These are phyloP conservation scores for Temnothorax longispinosus DNA, from an alignment of 1,140 invertebrate genomes.

Conservation along the genomic window DNA sequence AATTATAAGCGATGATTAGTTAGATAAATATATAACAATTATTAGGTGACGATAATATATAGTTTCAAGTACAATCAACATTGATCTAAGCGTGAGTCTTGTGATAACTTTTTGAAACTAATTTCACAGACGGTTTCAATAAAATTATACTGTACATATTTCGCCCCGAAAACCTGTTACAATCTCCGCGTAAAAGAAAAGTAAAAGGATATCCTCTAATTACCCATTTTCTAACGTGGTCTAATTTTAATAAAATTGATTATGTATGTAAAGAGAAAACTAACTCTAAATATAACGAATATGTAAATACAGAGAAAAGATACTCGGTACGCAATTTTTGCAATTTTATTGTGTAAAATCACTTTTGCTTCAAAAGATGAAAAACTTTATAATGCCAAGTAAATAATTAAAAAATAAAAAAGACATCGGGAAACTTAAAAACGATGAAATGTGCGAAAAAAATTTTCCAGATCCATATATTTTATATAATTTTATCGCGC, in stretches of 20 bases:
- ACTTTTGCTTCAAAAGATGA: background rate
- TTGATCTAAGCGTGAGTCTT: background rate
- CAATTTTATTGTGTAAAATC: background rate
- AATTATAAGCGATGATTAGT: slow-evolving; percentile 11
- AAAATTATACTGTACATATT: slow-evolving; percentile 52
- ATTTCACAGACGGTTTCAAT: background rate
- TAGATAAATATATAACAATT: slow-evolving; percentile 33
- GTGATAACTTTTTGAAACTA: slow-evolving; percentile 35
- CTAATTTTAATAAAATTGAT: background rate
- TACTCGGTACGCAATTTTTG: background rate
- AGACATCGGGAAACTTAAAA: too few relatives aligned
- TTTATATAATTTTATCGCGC: background rate
- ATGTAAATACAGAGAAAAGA: background rate
- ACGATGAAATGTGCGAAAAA: background rate
- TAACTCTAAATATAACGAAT: background rate
- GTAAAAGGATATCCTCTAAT: background rate
- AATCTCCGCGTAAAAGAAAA: background rate
- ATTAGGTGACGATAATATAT: slow-evolving; percentile 34
- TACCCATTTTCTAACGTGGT: background rate
- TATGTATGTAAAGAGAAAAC: slow-evolving; percentile 1
- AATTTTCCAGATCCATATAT: background rate
- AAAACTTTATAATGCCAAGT: background rate
- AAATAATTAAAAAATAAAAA: background rate
- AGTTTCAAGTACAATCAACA: background rate
- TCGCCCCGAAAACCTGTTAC: background rate